These are phyloP conservation scores for Stegodyphus mimosarum DNA, from an alignment of 1,140 invertebrate species.

Conservation along the genomic window DNA sequence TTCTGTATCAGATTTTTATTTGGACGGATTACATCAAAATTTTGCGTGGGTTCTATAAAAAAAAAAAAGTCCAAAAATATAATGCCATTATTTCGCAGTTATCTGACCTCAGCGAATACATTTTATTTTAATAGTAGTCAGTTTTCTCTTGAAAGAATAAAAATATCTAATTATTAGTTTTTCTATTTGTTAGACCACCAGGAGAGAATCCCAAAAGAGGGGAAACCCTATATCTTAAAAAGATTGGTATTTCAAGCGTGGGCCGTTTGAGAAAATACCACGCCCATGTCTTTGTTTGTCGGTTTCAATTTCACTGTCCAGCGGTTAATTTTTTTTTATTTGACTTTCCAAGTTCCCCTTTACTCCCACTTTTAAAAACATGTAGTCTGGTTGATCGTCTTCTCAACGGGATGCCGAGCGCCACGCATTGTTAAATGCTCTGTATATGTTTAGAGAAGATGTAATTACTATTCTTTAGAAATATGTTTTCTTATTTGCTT, in stretches of 20 bases:
- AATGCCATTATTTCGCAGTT: too few relatives aligned
- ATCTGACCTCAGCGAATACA: too few relatives aligned
- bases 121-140: too few relatives aligned
- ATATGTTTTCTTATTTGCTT: too few relatives aligned
- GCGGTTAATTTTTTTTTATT: slow-evolving; percentile 3
- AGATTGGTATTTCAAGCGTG: background rate
- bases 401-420: slow-evolving; percentile 7
- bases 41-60: too few relatives aligned
- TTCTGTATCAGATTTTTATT: too few relatives aligned
- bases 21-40: too few relatives aligned
- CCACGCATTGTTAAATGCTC: slow-evolving; percentile 12
- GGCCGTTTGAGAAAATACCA: slow-evolving; percentile 12
- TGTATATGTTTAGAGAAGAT: slow-evolving; percentile 12
- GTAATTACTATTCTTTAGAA: slow-evolving; percentile 34
- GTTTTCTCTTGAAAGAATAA: too few relatives aligned
- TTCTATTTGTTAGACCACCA: slow-evolving; percentile 18
- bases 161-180: too few relatives aligned
- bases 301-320: slow-evolving; percentile 29
- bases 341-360: background rate
- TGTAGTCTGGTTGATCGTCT: slow-evolving; percentile 23
- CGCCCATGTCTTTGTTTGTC: slow-evolving; percentile 45
- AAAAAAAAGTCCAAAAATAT: too few relatives aligned
- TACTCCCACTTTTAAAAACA: background rate
- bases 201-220: background rate
- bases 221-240: background rate